These are phyloP conservation scores for Octopus bimaculoides DNA, from an alignment of 1,140 invertebrate genomes.

Conservation along the genomic window DNA sequence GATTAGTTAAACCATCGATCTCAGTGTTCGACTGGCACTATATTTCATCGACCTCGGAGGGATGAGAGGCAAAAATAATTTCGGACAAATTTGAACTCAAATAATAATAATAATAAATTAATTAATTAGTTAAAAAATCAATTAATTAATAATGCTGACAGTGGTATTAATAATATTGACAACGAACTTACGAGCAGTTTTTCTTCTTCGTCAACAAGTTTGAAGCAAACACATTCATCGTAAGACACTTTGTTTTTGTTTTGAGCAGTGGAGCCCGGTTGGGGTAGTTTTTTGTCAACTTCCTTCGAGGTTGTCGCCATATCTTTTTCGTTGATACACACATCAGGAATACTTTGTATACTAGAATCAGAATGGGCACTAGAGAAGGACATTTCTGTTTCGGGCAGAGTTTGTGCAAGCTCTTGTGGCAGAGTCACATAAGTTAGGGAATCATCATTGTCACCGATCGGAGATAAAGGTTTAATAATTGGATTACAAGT, in stretches of 20 bases:
- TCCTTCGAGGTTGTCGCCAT: constrained; percentile 16
- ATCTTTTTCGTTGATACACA: constrained; percentile 25
- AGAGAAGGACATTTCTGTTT: constrained; percentile 31
- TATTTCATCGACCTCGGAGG: no score
- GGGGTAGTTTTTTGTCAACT: background rate
- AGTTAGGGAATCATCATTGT: constrained; percentile 41
- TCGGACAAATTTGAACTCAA: no score
- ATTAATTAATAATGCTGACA: no score
- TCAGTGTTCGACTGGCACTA: no score
- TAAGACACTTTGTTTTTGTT: background rate
- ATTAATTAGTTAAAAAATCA: no score
- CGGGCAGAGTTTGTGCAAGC: background rate
- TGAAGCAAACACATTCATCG: constrained; percentile 43
- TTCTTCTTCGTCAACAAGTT: constrained; percentile 57
- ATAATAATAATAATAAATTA: no score
- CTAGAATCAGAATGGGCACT: constrained; percentile 39
- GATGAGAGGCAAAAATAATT: no score
- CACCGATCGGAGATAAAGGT: constrained; percentile 37
- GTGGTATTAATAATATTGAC: no score
- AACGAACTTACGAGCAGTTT: constrained; percentile 41
- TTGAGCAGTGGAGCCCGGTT: background rate
- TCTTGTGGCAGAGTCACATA: constrained; percentile 46
- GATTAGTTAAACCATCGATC: no score
- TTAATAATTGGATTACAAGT: constrained; percentile 26
- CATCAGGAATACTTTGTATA: constrained; percentile 36